These are phyloP conservation scores for Iguana delicatissima DNA, from an alignment of 2,797 vertebrate genomes.

Conservation along the genomic window DNA sequence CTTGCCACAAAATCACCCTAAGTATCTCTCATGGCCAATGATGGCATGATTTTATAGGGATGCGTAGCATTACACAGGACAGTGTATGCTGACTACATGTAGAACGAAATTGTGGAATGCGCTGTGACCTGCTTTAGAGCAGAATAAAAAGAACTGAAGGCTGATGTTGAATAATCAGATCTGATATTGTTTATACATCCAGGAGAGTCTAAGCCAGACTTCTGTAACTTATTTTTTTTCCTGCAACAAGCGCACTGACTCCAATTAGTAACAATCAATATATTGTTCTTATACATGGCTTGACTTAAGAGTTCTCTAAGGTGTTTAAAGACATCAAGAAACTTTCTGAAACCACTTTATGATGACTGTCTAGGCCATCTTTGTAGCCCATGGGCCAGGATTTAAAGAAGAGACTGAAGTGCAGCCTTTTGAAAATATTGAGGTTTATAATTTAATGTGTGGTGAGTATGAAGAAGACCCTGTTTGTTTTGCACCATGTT, in stretches of 20 bases:
- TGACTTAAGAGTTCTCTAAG: neutral
- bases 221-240: neutral
- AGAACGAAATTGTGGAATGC: neutral
- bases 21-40: neutral
- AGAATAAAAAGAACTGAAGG: neutral
- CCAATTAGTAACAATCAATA: neutral
- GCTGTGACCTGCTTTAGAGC: neutral
- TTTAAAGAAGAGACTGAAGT: conserved; percentile 86
- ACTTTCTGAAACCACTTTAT: neutral
- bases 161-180: neutral
- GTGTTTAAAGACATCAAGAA: neutral
- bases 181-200: neutral
- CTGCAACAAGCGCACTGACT: neutral
- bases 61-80: neutral
- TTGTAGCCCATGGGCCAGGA: conserved; percentile 90
- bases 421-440: conserved; percentile 96
- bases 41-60: neutral
- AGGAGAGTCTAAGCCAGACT: neutral
- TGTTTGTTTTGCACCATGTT: neutral
- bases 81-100: neutral
- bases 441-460: conserved; percentile 96
- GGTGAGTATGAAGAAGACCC: conserved; percentile 83
- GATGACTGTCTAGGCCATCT: conserved; percentile 86
- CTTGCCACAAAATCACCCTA: neutral
- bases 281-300: neutral